Evolutionary conservation across 2,888 invertebrate species (phyloP).

Genomic region (Eledona agricola): DNA sequence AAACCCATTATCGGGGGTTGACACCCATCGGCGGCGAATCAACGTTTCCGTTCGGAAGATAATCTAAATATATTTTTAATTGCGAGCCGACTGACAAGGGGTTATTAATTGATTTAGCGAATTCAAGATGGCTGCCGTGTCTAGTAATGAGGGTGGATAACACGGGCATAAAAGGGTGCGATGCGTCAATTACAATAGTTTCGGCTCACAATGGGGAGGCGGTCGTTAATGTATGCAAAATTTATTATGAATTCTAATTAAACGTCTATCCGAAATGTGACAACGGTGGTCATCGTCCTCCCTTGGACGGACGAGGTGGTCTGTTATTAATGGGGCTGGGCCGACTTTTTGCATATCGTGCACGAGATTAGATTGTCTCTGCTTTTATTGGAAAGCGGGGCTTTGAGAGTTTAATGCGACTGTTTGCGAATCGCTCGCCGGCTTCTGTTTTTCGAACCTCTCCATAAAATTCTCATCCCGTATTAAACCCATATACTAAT

Average conservation of each 20-base stretch:
- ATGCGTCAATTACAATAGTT: constrained; percentile 35
- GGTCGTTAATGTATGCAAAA: constrained; percentile 28
- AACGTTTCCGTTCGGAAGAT: not conserved
- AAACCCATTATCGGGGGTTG: too few relatives aligned
- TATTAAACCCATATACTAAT: constrained; percentile 10
- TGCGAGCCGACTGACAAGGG: not conserved
- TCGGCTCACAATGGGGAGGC: constrained; percentile 8
- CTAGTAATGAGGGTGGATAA: constrained; percentile 30
- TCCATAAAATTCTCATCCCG: constrained; percentile 13
- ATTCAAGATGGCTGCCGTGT: constrained; percentile 34
- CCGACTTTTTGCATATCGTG: constrained; percentile 14
- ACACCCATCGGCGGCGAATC: too few relatives aligned
- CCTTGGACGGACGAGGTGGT: constrained; percentile 18
- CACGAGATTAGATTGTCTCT: constrained; percentile 8
- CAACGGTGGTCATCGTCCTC: constrained; percentile 27
- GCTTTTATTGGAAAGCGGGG: constrained; percentile 15
- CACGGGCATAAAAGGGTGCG: constrained; percentile 31
- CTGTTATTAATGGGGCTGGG: constrained; percentile 15
- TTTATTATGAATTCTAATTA: constrained; percentile 37
- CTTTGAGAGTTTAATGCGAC: constrained; percentile 8
- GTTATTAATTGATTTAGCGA: constrained; percentile 27
- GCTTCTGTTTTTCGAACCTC: constrained; percentile 10
- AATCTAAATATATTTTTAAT: constrained; percentile 9
- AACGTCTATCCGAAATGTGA: constrained; percentile 33
- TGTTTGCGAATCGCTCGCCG: constrained; percentile 6